These are phyloP conservation scores for Aurelia aurita complex sp. Pacific DNA, from an alignment of 30 jellyfish, hydroid and myxozoan genomes.

Conservation along the genomic window DNA sequence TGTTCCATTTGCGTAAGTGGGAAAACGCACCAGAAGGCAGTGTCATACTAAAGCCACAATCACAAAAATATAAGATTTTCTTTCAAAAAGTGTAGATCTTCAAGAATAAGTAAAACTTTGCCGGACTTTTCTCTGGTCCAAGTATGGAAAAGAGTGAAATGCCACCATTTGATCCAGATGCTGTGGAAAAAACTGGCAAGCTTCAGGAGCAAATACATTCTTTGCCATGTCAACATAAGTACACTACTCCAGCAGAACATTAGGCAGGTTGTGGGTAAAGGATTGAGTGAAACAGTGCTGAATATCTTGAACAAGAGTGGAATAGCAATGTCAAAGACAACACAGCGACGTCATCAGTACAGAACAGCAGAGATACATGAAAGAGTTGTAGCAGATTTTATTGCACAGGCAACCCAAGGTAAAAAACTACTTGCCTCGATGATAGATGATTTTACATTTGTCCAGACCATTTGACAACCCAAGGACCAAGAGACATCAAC, in stretches of 20 bases:
- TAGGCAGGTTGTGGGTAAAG: slow-evolving; percentile 5
- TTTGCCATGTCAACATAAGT: neutral
- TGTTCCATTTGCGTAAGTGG: too few relatives aligned
- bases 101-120: slow-evolving; percentile 9
- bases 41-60: neutral
- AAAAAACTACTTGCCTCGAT: neutral
- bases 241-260: neutral
- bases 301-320: slow-evolving; percentile 16
- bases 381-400: neutral
- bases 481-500: slow-evolving; percentile 11
- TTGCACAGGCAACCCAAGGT: slow-evolving; percentile 4
- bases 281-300: slow-evolving; percentile 21
- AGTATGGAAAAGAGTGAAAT: neutral
- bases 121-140: slow-evolving; percentile 1
- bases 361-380: slow-evolving; percentile 11
- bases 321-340: slow-evolving; percentile 8
- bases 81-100: neutral
- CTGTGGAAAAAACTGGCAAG: slow-evolving; percentile 1
- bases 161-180: slow-evolving; percentile 29
- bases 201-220: neutral
- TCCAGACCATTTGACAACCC: slow-evolving; percentile 16
- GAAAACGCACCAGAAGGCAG: too few relatives aligned
- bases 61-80: neutral
- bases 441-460: slow-evolving; percentile 18
- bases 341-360: slow-evolving; percentile 14